Percentiles rank a stretch among this genome's conserved stretches.
These are phyloP conservation scores for Scaptomyza reducta DNA, from an alignment of 2,888 invertebrate genomes.

Conservation along the genomic window DNA sequence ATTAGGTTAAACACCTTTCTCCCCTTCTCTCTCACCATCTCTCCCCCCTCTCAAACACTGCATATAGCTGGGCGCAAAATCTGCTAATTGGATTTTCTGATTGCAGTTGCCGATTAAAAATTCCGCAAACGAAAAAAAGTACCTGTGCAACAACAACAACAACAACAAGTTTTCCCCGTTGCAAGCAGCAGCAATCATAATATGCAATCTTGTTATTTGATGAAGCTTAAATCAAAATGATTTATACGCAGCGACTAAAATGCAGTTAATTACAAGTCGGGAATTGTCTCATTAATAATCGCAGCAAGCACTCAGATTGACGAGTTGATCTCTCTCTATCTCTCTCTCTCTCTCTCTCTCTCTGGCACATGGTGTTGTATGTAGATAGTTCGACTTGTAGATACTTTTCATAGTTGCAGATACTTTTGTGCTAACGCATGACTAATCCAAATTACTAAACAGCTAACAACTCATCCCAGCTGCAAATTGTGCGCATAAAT, in stretches of 20 bases:
- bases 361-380: too few species aligned
- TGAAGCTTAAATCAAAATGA: conserved; percentile 75
- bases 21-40: background rate
- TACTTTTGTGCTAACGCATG: conserved; percentile 30
- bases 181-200: conserved; percentile 56
- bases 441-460: conserved; percentile 54
- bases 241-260: conserved; percentile 56
- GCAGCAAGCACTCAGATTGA: conserved; percentile 27
- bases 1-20: conserved; percentile 17
- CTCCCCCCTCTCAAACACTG: conserved; percentile 5
- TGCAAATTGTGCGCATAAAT: conserved; percentile 69
- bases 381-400: background rate
- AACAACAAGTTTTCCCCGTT: conserved; percentile 40
- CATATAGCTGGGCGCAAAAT: conserved; percentile 21
- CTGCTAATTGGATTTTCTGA: conserved; percentile 68
- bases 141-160: conserved; percentile 6
- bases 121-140: conserved; percentile 17
- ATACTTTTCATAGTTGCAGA: conserved; percentile 12
- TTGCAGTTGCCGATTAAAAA: conserved; percentile 50
- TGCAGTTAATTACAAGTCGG: conserved; percentile 70
- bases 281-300: conserved; percentile 73
- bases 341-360: background rate
- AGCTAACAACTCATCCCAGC: conserved; percentile 28
- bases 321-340: conserved; percentile 33
- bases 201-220: conserved; percentile 71